Conservation (phyloP, 2,888 invertebrate genomes). For the Synergus laeviventris region DNA sequence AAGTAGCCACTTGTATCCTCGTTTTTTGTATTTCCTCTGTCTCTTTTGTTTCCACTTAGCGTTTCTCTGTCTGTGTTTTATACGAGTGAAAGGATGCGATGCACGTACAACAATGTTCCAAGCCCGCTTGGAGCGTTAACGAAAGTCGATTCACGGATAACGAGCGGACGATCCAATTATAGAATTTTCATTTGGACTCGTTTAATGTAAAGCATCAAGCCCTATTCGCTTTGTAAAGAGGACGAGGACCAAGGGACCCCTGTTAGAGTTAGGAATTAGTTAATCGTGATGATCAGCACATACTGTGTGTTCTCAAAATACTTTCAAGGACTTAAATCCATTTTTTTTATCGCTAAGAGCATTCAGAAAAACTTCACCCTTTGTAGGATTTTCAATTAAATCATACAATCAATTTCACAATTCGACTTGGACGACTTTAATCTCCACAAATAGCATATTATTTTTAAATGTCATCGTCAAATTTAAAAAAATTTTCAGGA, state of each 20-base stretch:
- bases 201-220: slow-evolving; percentile 57
- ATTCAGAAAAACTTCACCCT: neutral
- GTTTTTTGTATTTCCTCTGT: neutral
- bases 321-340: neutral
- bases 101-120: slow-evolving; percentile 2
- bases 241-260: neutral
- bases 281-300: slow-evolving; percentile 6
- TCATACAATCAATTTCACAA: no score
- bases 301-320: neutral
- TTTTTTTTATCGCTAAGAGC: neutral
- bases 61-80: neutral
- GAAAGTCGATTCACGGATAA: slow-evolving; percentile 68
- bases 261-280: slow-evolving; percentile 24
- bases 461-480: no score
- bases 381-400: neutral
- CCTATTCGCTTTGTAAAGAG: slow-evolving; percentile 54
- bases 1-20: slow-evolving; percentile 1
- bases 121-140: slow-evolving; percentile 63
- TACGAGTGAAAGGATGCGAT: neutral
- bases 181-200: slow-evolving; percentile 68
- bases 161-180: slow-evolving; percentile 71
- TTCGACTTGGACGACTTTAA: no score
- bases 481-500: no score
- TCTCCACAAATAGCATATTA: no score
- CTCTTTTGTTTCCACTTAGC: neutral